Conservation (phyloP, 92 coral and sea anemone genomes). For the Muricea muricata region DNA sequence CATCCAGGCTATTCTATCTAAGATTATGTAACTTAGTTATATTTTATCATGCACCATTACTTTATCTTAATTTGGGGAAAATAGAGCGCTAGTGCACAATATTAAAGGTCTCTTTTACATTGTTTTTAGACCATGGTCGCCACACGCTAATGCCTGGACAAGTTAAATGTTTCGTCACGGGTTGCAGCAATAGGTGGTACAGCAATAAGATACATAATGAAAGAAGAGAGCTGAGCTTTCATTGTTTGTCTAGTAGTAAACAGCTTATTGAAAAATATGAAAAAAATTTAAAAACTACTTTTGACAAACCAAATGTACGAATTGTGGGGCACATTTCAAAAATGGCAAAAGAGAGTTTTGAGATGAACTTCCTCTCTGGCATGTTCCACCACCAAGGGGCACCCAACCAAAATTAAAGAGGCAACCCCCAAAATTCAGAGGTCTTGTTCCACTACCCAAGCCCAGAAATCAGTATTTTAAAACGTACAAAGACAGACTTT, state of each 20-base stretch:
- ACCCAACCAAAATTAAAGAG: background rate
- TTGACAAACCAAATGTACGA: background rate
- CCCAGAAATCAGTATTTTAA: background rate
- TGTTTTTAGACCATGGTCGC: no score
- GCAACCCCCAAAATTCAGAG: constrained; percentile 8
- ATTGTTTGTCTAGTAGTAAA: constrained; percentile 5
- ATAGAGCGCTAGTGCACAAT: no score
- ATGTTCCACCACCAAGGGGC: background rate
- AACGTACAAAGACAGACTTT: background rate
- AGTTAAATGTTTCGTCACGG: background rate
- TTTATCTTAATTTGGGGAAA: no score
- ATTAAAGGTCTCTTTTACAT: no score
- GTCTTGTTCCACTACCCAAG: constrained; percentile 34
- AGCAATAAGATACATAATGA: background rate
- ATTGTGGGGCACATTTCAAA: constrained; percentile 36
- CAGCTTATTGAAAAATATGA: constrained; percentile 22
- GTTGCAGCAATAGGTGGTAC: background rate
- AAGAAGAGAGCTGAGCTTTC: background rate
- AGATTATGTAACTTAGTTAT: no score
- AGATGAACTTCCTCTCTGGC: constrained; percentile 19
- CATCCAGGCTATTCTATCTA: no score
- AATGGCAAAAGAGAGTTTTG: constrained; percentile 19
- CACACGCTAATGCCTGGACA: no score
- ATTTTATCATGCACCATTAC: no score
- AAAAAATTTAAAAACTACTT: constrained; percentile 12